These are phyloP conservation scores for Dromococcyx pavoninus DNA, from an alignment of 2,797 vertebrate genomes.

Conservation along the genomic window DNA sequence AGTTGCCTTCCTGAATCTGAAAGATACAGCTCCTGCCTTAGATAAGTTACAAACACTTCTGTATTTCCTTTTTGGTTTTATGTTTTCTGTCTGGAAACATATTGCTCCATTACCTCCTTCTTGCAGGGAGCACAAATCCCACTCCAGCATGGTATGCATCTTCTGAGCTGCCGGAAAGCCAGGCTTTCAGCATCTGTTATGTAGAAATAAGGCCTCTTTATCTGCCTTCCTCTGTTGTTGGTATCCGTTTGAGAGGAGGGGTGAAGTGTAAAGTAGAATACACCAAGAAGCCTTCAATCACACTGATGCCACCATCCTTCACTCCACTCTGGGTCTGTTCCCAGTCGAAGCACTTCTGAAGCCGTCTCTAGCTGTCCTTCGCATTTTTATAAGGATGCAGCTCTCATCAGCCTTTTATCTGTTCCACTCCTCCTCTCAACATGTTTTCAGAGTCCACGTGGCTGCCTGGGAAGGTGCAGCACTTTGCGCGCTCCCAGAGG, in stretches of 20 bases:
- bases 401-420: neutral
- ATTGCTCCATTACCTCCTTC: neutral
- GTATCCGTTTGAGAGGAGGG: neutral
- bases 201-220: neutral
- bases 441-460: neutral
- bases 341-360: neutral
- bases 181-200: neutral
- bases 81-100: slow-evolving; percentile 12
- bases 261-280: neutral
- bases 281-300: neutral
- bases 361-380: neutral
- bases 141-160: neutral
- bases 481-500: neutral
- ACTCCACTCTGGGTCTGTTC: neutral
- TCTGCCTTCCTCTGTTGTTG: neutral
- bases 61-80: slow-evolving; percentile 3
- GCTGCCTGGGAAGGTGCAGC: neutral
- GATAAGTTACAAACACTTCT: neutral
- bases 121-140: slow-evolving; percentile 11
- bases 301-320: fast-evolving
- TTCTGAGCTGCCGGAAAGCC: neutral
- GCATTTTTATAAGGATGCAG: neutral
- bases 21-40: neutral
- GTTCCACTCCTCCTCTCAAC: neutral
- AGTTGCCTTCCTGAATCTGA: slow-evolving; percentile 16